Evolutionary conservation across 2,888 invertebrate species (phyloP).

Genomic region (Polyploca ridens): DNA sequence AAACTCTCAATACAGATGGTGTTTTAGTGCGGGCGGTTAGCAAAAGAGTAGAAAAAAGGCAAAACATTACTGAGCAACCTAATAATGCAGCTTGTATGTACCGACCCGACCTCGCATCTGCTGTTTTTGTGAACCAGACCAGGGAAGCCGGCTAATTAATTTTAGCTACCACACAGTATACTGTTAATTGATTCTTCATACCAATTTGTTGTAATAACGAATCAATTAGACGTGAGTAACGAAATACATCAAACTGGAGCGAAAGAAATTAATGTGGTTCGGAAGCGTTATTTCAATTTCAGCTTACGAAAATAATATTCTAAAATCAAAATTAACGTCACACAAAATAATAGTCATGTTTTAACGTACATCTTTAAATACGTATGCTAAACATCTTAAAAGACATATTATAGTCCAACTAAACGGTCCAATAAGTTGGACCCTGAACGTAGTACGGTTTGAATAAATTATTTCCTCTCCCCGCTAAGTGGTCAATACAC

Average conservation of each 20-base stretch:
- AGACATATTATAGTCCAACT: background rate
- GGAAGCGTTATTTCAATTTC: constrained; percentile 29
- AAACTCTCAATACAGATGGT: constrained; percentile 66
- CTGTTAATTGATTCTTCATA: constrained; percentile 76
- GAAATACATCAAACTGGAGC: constrained; percentile 28
- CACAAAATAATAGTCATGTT: too few relatives aligned
- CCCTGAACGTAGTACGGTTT: background rate
- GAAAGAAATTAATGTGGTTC: constrained; percentile 38
- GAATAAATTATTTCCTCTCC: constrained; percentile 49
- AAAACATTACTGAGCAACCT: constrained; percentile 68
- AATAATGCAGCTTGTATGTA: constrained; percentile 74
- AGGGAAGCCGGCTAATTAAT: constrained; percentile 73
- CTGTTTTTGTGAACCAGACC: constrained; percentile 76
- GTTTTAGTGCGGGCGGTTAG: constrained; percentile 69
- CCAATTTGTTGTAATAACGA: constrained; percentile 61
- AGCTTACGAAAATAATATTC: too few relatives aligned
- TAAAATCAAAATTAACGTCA: too few relatives aligned
- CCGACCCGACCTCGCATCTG: constrained; percentile 66
- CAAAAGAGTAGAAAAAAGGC: constrained; percentile 66
- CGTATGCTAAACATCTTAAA: background rate
- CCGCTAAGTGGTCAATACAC: constrained; percentile 67
- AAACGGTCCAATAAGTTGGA: background rate
- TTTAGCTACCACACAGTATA: constrained; percentile 65
- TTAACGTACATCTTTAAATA: too few relatives aligned
- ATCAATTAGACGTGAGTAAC: constrained; percentile 53